Percentiles rank a stretch among this genome's conserved stretches.
These are phyloP conservation scores for Ariolimax columbianus DNA, from an alignment of 2,888 invertebrate species.

Conservation along the genomic window DNA sequence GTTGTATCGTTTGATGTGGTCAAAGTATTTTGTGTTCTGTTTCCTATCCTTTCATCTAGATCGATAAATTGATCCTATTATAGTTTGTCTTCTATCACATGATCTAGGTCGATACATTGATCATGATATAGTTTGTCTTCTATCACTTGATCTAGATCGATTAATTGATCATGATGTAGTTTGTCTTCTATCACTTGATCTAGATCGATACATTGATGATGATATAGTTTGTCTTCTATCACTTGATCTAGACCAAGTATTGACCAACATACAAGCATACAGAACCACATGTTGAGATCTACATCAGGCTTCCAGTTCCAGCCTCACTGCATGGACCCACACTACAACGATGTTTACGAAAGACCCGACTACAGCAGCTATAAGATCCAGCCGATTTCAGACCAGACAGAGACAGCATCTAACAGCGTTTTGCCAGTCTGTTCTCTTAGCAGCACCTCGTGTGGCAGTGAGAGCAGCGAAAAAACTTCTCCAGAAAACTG, in stretches of 20 bases:
- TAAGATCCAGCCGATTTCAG: not conserved
- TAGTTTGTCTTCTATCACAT: too few species aligned
- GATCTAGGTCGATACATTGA: too few species aligned
- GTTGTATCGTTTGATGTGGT: too few species aligned
- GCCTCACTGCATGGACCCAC: slow-evolving; percentile 58
- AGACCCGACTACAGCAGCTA: slow-evolving; percentile 43
- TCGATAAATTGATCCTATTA: too few species aligned
- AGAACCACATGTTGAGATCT: slow-evolving; percentile 53
- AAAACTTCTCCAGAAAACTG: slow-evolving; percentile 45
- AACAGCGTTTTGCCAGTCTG: not conserved
- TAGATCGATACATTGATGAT: too few species aligned
- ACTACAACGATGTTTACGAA: slow-evolving; percentile 53
- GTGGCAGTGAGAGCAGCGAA: slow-evolving; percentile 13
- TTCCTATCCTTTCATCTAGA: too few species aligned
- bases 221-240: not conserved
- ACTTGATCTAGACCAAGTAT: slow-evolving; percentile 15
- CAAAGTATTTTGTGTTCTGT: too few species aligned
- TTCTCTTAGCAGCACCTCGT: not conserved
- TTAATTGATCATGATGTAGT: too few species aligned
- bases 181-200: too few species aligned
- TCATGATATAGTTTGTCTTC: too few species aligned
- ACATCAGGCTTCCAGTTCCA: slow-evolving; percentile 54
- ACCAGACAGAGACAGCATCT: not conserved
- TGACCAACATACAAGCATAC: slow-evolving; percentile 48
- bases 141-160: too few species aligned